A percentile compares a stretch with the other conserved stretches of the same genome.
phyloP scores from a whole-genome alignment of 1,140 invertebrate species.

The Drosophila pandora region DNA sequence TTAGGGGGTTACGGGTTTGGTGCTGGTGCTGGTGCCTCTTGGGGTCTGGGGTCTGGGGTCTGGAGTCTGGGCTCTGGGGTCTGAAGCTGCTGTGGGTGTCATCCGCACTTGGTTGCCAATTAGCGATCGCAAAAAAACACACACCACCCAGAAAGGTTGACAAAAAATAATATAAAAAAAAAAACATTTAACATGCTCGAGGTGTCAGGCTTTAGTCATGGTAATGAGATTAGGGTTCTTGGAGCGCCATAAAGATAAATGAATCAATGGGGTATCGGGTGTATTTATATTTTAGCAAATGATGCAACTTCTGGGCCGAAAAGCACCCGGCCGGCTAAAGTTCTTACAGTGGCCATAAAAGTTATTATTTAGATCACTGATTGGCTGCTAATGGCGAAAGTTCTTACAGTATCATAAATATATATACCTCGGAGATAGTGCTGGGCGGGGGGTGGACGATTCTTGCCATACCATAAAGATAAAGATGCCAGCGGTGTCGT shows the following conservation, averaged over 20 bases:
- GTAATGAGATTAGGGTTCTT: constrained; percentile 25
- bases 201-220: constrained; percentile 24
- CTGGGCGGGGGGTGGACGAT: constrained; percentile 4
- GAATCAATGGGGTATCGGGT: background rate
- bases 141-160: constrained; percentile 15
- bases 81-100: constrained; percentile 30
- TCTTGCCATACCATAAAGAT: constrained; percentile 73
- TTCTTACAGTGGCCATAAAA: background rate
- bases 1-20: background rate
- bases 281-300: constrained; percentile 1
- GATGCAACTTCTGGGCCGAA: background rate
- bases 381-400: constrained; percentile 34
- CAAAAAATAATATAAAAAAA: constrained; percentile 15
- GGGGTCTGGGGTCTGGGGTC: background rate
- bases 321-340: too few species aligned
- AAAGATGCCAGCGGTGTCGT: constrained; percentile 17
- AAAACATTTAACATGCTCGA: background rate
- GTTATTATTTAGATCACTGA: constrained; percentile 10
- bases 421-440: constrained; percentile 21
- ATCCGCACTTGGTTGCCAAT: constrained; percentile 39
- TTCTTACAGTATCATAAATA: constrained; percentile 60
- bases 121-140: constrained; percentile 35
- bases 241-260: constrained; percentile 23
- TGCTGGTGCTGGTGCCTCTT: background rate
- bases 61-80: background rate